Percentiles rank a stretch among this genome's conserved stretches.
Evolutionary conservation across 2,113 vertebrate genomes (phyloP).

Genomic region (Zosterops japonicus): DNA sequence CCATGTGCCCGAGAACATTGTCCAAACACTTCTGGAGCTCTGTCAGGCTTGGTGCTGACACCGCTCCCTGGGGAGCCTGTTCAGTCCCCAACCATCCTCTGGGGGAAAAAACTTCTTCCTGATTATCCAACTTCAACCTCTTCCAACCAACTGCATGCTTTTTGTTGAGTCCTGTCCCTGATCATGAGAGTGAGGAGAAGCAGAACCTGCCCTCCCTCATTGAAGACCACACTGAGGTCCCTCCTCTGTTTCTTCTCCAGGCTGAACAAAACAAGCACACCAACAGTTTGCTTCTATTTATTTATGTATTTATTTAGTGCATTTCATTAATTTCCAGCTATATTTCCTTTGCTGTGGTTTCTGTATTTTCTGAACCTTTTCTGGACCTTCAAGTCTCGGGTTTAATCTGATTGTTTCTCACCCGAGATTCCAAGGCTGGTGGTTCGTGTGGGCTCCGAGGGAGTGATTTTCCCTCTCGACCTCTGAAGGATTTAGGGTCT

Average conservation of each 20-base stretch:
- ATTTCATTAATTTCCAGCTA: neutral
- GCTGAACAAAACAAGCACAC: neutral
- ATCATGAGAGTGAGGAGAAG: neutral
- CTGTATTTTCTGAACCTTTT: neutral
- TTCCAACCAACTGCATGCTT: neutral
- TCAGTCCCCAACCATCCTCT: neutral
- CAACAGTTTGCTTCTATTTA: neutral
- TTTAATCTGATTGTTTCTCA: too few relatives aligned
- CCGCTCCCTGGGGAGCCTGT: neutral
- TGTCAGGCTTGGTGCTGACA: neutral
- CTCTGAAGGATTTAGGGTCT: too few relatives aligned
- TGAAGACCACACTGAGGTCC: neutral
- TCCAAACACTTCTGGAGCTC: neutral
- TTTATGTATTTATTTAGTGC: neutral
- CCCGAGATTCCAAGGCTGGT: too few relatives aligned
- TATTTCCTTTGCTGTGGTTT: neutral
- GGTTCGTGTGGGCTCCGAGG: too few relatives aligned
- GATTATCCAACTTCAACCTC: neutral
- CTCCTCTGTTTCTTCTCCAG: neutral
- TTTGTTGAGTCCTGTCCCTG: fast-evolving
- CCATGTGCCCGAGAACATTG: fast-evolving
- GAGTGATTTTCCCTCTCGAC: too few relatives aligned
- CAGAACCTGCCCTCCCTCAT: too few relatives aligned
- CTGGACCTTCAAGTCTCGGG: neutral
- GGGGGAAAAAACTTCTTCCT: neutral